Conservation (phyloP, 1,140 invertebrate species). For the Drosophila ambigua region DNA sequence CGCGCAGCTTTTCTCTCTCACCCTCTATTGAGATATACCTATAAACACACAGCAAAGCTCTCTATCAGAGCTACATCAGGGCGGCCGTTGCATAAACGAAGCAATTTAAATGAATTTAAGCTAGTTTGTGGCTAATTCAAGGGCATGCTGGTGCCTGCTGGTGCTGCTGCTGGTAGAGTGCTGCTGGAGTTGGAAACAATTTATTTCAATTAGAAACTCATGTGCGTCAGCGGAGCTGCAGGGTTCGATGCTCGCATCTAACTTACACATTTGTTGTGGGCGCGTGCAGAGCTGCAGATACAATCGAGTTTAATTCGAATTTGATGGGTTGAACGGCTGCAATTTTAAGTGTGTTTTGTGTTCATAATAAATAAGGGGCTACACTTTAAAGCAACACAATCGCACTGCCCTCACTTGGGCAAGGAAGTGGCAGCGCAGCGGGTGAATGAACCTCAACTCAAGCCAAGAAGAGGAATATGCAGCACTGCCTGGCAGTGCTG, state of each 20-base stretch:
- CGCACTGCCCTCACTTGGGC: not conserved
- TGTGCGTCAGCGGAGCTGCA: conserved; percentile 18
- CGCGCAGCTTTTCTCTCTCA: conserved; percentile 43
- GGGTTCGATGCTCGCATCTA: conserved; percentile 18
- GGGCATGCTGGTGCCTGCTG: conserved; percentile 54
- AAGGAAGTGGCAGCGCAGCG: not conserved
- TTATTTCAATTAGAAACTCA: conserved; percentile 81
- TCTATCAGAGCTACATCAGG: not conserved
- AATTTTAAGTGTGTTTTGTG: conserved; percentile 21
- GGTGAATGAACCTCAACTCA: conserved; percentile 26
- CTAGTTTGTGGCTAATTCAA: conserved; percentile 73
- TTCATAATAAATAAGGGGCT: conserved; percentile 23
- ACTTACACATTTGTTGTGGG: conserved; percentile 26
- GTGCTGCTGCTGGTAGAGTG: not conserved
- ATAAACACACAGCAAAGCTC: too few relatives aligned
- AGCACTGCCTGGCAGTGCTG: not conserved
- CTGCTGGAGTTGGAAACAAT: conserved; percentile 56
- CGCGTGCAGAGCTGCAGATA: conserved; percentile 13
- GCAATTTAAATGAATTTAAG: conserved; percentile 72
- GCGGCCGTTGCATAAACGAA: conserved; percentile 50
- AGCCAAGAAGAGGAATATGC: conserved; percentile 4
- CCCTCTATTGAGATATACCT: not conserved
- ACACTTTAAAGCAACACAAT: conserved; percentile 8
- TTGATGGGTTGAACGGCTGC: conserved; percentile 44
- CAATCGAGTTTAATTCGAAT: conserved; percentile 47